phyloP scores from a whole-genome alignment of 1,140 invertebrate species.

The Pseudomyrmex flavicornis region DNA sequence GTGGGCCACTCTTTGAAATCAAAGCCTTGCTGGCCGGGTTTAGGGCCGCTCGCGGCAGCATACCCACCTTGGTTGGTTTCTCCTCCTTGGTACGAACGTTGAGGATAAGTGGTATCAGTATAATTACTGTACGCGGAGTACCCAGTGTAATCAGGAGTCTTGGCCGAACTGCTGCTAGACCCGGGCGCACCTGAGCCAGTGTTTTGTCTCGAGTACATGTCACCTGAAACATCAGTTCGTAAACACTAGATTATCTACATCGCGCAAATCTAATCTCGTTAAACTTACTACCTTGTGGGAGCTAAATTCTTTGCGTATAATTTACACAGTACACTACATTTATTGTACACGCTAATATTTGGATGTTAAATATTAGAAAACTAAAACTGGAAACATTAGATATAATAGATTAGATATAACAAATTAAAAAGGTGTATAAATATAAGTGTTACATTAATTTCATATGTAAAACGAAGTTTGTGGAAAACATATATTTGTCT shows the following conservation, averaged over 20 bases:
- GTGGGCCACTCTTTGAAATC: constrained; percentile 88
- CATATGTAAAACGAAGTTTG: not conserved
- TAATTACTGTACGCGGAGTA: constrained; percentile 86
- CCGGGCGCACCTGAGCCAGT: constrained; percentile 85
- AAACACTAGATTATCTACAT: constrained; percentile 30
- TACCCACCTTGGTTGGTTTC: constrained; percentile 87
- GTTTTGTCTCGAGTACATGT: constrained; percentile 86
- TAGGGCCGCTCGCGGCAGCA: constrained; percentile 84
- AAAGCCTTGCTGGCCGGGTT: constrained; percentile 86
- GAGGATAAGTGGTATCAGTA: constrained; percentile 84
- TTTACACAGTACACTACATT: constrained; percentile 3
- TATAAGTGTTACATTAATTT: not conserved
- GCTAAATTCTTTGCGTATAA: constrained; percentile 6
- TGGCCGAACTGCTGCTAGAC: constrained; percentile 85
- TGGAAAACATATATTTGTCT: no score
- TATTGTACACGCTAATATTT: not conserved
- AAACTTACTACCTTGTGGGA: not conserved
- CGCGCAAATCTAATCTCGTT: not conserved
- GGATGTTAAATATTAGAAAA: not conserved
- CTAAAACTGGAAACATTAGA: not conserved
- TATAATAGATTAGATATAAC: not conserved
- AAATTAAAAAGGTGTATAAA: not conserved
- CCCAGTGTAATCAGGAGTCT: constrained; percentile 83
- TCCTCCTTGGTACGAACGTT: constrained; percentile 84
- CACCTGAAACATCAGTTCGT: constrained; percentile 83